A percentile compares a stretch with the other conserved stretches of the same genome.
These are phyloP conservation scores for Eurystomus glaucurus DNA, from an alignment of 2,797 vertebrate species.

Conservation along the genomic window DNA sequence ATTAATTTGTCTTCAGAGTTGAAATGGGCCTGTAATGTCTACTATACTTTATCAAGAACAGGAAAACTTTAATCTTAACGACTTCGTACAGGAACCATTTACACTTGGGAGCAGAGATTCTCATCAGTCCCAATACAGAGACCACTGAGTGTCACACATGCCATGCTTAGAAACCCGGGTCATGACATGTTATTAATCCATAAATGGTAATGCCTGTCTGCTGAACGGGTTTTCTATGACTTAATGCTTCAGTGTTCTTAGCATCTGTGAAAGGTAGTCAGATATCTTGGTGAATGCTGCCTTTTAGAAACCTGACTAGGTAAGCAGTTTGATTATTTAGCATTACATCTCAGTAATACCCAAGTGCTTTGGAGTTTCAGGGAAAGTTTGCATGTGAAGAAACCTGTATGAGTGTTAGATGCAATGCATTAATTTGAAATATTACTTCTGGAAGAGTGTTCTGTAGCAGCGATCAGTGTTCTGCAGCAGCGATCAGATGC, in stretches of 20 bases:
- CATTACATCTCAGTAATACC: not conserved
- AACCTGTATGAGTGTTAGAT: not conserved
- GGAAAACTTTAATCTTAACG: not conserved
- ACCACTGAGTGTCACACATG: too few species aligned
- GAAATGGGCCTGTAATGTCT: rapidly evolving
- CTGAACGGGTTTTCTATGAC: not conserved
- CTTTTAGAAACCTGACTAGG: not conserved
- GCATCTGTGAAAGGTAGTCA: not conserved
- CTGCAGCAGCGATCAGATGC: not conserved
- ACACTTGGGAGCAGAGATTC: not conserved
- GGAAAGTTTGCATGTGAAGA: not conserved
- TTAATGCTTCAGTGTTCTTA: not conserved
- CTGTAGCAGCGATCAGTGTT: not conserved
- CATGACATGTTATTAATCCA: not conserved
- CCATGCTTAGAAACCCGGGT: not conserved
- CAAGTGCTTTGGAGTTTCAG: not conserved
- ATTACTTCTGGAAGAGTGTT: not conserved
- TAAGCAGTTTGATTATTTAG: not conserved
- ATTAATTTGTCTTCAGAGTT: not conserved
- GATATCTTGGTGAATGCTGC: not conserved
- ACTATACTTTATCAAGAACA: not conserved
- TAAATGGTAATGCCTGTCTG: not conserved
- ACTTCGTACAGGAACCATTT: not conserved
- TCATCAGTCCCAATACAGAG: not conserved
- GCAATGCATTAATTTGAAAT: not conserved